These are phyloP conservation scores for Sphaeridia pumilis DNA, from an alignment of 2,888 invertebrate species.

Conservation along the genomic window DNA sequence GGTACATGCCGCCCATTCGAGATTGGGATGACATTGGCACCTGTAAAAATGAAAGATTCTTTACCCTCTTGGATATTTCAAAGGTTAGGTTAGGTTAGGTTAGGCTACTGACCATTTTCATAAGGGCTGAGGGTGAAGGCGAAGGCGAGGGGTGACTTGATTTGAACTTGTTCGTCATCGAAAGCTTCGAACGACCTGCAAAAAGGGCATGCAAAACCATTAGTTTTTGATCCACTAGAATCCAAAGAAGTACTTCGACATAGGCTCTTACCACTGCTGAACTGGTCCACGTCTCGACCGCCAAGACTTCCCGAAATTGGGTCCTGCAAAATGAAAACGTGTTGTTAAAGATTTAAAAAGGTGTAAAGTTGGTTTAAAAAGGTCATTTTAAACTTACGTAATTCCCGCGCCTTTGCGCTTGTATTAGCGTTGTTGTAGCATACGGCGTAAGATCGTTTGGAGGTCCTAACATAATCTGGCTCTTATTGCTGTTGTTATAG, in stretches of 20 bases:
- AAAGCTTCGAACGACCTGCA: conserved; percentile 35
- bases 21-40: conserved; percentile 34
- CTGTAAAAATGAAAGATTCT: conserved; percentile 19
- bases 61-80: background rate
- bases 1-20: conserved; percentile 32
- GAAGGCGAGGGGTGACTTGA: conserved; percentile 35
- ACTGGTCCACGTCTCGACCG: conserved; percentile 33
- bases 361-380: background rate
- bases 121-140: conserved; percentile 34
- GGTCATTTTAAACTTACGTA: conserved; percentile 27
- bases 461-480: conserved; percentile 42
- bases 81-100: too few species aligned
- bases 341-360: background rate
- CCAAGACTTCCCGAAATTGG: conserved; percentile 21
- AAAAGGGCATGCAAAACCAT: too few species aligned
- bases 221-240: too few species aligned
- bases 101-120: conserved; percentile 31
- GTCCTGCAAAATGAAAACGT: conserved; percentile 23
- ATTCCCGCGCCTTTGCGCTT: conserved; percentile 32
- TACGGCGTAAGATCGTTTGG: conserved; percentile 58
- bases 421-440: conserved; percentile 60
- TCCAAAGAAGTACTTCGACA: too few species aligned
- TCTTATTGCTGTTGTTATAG: conserved; percentile 45
- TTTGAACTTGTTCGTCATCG: conserved; percentile 36
- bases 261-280: conserved; percentile 33